Conservation (phyloP, 2,797 vertebrate genomes). For the Semotilus atromaculatus region DNA sequence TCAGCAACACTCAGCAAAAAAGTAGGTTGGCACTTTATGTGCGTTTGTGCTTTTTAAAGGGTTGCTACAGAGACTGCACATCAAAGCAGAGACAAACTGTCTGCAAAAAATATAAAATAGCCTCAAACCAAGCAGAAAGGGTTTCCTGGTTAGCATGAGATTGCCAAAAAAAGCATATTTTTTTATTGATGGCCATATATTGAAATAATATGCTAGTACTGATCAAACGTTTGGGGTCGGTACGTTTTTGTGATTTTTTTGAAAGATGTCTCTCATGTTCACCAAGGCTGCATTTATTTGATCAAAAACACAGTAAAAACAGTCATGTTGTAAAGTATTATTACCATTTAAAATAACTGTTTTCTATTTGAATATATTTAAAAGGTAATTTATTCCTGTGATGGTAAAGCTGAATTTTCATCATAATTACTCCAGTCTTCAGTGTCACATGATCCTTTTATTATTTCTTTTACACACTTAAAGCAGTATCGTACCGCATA, state of each 20-base stretch:
- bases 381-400: not conserved
- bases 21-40: not conserved
- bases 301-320: too few relatives aligned
- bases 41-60: constrained; percentile 12
- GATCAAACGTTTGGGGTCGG: too few relatives aligned
- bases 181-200: not conserved
- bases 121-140: not conserved
- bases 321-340: too few relatives aligned
- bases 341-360: too few relatives aligned
- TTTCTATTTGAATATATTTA: too few relatives aligned
- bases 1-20: constrained; percentile 48
- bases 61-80: not conserved
- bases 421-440: not conserved
- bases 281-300: too few relatives aligned
- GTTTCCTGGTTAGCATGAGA: not conserved
- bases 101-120: not conserved
- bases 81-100: constrained; percentile 26
- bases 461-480: too few relatives aligned
- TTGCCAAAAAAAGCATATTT: not conserved
- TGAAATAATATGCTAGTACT: too few relatives aligned
- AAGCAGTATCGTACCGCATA: too few relatives aligned
- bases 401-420: not conserved
- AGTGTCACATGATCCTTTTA: not conserved
- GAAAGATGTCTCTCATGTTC: too few relatives aligned
- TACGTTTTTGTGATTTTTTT: too few relatives aligned